Conservation (phyloP, 2,797 vertebrate genomes). For the Huso huso region DNA sequence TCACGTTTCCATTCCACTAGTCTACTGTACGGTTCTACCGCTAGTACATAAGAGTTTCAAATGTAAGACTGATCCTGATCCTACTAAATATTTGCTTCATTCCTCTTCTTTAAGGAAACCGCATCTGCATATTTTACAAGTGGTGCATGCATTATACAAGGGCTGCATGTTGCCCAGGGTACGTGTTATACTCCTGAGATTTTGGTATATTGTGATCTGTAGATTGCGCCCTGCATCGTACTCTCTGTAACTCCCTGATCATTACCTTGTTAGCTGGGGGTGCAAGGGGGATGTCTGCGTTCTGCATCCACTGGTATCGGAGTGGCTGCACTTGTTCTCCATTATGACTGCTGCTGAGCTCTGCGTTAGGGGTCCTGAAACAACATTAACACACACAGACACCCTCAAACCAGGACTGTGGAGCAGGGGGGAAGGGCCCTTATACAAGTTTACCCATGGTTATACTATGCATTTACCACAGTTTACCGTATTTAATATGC, state of each 20-base stretch:
- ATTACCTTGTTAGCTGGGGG: constrained; percentile 50
- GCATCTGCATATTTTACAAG: too few species aligned
- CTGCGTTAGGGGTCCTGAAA: constrained; percentile 46
- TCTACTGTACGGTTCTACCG: too few species aligned
- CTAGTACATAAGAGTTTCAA: too few species aligned
- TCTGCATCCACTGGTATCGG: constrained; percentile 51
- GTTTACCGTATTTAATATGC: background rate
- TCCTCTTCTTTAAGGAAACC: too few species aligned
- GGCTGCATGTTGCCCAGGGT: too few species aligned
- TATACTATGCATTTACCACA: background rate
- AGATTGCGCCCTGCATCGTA: too few species aligned
- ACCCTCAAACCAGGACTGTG: background rate
- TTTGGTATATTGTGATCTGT: too few species aligned
- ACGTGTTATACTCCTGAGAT: too few species aligned
- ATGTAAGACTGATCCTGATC: too few species aligned
- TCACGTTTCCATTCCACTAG: too few species aligned
- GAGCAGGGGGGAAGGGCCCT: background rate
- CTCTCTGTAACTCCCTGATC: too few species aligned
- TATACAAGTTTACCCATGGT: constrained; percentile 1
- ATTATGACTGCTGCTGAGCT: constrained; percentile 44
- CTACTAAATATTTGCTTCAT: too few species aligned
- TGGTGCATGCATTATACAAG: background rate
- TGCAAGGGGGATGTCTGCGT: constrained; percentile 44
- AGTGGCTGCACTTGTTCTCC: constrained; percentile 58
- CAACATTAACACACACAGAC: background rate